These are phyloP conservation scores for Columba guinea DNA, from an alignment of 2,797 vertebrate species.

Conservation along the genomic window DNA sequence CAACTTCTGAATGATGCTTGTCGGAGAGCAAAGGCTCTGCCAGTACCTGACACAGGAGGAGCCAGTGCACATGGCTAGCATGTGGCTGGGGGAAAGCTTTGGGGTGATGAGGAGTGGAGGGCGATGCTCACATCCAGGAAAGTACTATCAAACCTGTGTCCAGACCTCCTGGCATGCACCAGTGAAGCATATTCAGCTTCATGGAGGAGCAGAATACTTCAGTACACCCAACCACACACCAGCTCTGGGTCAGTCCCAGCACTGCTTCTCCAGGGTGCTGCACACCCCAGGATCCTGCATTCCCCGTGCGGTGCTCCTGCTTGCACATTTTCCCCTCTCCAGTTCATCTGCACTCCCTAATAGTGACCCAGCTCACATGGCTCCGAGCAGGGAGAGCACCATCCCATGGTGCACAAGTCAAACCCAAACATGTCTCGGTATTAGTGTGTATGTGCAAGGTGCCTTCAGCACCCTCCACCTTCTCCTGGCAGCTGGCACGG, in stretches of 20 bases:
- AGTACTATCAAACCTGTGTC: neutral
- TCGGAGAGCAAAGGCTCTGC: neutral
- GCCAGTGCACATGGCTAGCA: fast-evolving
- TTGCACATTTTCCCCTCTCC: neutral
- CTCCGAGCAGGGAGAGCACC: neutral
- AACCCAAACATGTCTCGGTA: fast-evolving
- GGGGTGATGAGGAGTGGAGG: neutral
- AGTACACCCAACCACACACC: too few relatives aligned
- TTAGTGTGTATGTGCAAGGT: neutral
- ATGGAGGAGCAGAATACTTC: neutral
- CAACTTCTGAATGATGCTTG: fast-evolving
- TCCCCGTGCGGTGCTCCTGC: neutral
- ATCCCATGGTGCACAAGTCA: fast-evolving
- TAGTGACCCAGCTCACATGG: fast-evolving
- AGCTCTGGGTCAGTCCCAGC: neutral
- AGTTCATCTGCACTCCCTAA: neutral
- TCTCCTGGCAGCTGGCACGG: neutral
- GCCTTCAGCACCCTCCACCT: neutral
- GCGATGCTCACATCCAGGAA: neutral
- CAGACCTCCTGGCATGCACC: neutral
- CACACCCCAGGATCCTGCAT: neutral
- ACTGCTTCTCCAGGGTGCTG: neutral
- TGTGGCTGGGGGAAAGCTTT: neutral
- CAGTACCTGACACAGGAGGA: neutral
- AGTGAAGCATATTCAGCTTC: neutral